Evolutionary conservation across 2,113 vertebrate genomes (phyloP).

Genomic region (Gymnobelideus leadbeateri): DNA sequence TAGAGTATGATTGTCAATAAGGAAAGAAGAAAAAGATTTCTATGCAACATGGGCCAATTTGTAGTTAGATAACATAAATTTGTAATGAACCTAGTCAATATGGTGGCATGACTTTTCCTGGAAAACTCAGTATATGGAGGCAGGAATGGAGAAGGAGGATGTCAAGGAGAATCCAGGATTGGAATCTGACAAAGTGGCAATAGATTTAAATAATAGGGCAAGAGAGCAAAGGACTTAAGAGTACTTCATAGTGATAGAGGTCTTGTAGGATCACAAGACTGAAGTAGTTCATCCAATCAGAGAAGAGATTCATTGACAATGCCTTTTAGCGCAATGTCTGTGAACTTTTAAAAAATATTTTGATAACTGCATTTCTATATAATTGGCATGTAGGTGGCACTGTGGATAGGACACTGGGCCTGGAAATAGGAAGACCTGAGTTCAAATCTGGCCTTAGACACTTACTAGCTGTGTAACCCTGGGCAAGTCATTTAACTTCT

Average conservation of each 20-base stretch:
- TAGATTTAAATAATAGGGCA: not conserved
- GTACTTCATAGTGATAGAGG: not conserved
- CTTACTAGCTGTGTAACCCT: not conserved
- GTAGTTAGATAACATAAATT: not conserved
- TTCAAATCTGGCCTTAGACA: not conserved
- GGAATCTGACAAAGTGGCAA: not conserved
- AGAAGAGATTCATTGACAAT: not conserved
- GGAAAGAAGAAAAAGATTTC: not conserved
- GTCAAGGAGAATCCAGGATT: not conserved
- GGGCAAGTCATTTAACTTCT: not conserved
- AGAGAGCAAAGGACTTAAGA: not conserved
- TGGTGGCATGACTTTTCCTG: not conserved
- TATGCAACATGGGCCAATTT: not conserved
- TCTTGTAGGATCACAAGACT: not conserved
- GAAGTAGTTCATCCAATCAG: not conserved
- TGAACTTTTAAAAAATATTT: not conserved
- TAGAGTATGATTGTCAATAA: not conserved
- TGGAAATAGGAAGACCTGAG: not conserved
- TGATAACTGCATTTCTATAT: not conserved
- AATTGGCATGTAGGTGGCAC: not conserved
- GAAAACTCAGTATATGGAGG: not conserved
- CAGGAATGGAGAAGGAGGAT: not conserved
- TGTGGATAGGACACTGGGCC: too few relatives aligned
- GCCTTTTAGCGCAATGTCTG: not conserved
- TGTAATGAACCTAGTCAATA: not conserved